Base-by-base conservation (phyloP, 2,888 invertebrate species). In the Scaptomyza caliginosa region DNA sequence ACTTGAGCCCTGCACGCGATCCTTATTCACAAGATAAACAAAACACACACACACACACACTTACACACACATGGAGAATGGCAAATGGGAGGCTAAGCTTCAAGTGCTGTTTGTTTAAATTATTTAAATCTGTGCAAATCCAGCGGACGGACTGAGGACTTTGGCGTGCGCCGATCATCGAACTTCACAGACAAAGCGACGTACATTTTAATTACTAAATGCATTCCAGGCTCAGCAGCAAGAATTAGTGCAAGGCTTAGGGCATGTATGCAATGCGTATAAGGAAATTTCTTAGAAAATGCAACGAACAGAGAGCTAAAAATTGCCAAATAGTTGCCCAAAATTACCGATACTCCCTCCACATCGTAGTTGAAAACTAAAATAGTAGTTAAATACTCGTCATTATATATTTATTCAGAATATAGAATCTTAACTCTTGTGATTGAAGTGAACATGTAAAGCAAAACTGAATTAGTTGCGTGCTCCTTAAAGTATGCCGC, bases 61-160 rank as follows among this genome's bases (percentile, higher is more conserved):
- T n/a, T n/a, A n/a, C n/a, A 19, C 19, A 17, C 10, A 24, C 21
- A 39, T 26, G 32, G 13, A 19, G 6, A 13, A 21, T n/a, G n/a
- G 4, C 6, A 32, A 32, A 46, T 38, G 54, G 24, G 28, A 46
- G 54, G 23, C 30, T 36, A 39, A 55, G 54, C 56, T 67, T 76
- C 81, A 74, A 71, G 74, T 86, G 67, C 49, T 81, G 65, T 80
- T 82, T 82, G 78, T 7, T 77, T 77, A 84, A 82, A 82, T 82
- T 82, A 82, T 86, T 78, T 42, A 81, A 82, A 86, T 86, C 81
- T 77, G 43, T 28, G 56, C 63, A 84, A 80, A 77, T 86, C 77
- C 86, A 42, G 48, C 80, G 77, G 80, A 80, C 86, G 86, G 79
- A 59, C 64, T 64, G 62, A 56, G 48, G 26, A 43, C 50, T 48